phyloP scores from a whole-genome alignment of 2,113 vertebrate species.

The Oriolus oriolus region DNA sequence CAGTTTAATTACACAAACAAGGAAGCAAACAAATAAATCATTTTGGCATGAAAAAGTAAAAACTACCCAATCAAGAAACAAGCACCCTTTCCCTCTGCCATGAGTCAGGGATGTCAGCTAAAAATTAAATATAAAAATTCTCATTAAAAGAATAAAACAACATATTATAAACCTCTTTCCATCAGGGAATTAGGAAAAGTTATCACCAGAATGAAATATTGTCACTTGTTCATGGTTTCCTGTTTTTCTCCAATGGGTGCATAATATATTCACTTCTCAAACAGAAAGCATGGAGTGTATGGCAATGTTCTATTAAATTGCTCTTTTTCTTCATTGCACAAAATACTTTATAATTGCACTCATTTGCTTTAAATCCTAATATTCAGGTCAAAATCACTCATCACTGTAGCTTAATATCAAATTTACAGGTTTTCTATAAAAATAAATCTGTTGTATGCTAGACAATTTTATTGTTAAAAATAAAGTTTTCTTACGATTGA shows the following conservation, averaged over 20 bases:
- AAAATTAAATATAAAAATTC: not conserved
- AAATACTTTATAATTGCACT: not conserved
- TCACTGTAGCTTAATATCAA: not conserved
- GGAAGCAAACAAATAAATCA: conserved; percentile 41
- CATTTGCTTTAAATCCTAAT: not conserved
- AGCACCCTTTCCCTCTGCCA: not conserved
- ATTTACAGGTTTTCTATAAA: not conserved
- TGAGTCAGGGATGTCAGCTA: not conserved
- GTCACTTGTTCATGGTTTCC: not conserved
- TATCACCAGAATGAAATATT: not conserved
- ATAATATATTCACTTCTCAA: not conserved
- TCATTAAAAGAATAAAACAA: not conserved
- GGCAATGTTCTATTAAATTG: not conserved
- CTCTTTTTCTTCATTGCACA: not conserved
- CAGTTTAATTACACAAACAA: conserved; percentile 36
- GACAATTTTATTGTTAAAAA: not conserved
- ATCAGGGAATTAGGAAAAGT: not conserved
- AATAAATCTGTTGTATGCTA: not conserved
- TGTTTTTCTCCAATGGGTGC: not conserved
- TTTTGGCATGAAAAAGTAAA: not conserved
- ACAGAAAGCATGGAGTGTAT: not conserved
- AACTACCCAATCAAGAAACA: not conserved
- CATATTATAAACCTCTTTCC: not conserved
- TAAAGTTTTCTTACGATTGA: not conserved
- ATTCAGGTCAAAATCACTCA: not conserved